Percentiles rank a stretch among this genome's conserved stretches.
phyloP scores from a whole-genome alignment of 2,888 invertebrate species.

The Macrophya annulata region DNA sequence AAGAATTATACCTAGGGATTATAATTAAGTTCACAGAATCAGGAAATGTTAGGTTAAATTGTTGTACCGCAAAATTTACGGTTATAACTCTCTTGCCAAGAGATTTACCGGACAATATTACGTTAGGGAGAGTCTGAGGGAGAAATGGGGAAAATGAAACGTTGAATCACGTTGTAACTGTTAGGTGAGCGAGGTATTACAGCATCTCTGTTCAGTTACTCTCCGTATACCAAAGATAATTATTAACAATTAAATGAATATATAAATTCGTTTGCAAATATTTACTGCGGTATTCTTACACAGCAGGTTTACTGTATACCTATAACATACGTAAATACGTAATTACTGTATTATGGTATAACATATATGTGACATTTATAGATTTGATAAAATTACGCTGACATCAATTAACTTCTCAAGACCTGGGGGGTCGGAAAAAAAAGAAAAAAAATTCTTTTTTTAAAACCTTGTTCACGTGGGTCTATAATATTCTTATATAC shows the following conservation, averaged over 20 bases:
- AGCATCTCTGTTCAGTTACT: not conserved
- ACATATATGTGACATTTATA: not conserved
- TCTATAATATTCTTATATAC: not conserved
- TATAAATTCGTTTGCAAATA: not conserved
- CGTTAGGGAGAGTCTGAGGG: not conserved
- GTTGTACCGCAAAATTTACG: conserved; percentile 46
- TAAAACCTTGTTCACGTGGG: not conserved
- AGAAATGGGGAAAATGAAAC: conserved; percentile 22
- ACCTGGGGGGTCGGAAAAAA: not conserved
- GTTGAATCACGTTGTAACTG: conserved; percentile 30
- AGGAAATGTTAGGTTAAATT: conserved; percentile 32
- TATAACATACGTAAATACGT: not conserved
- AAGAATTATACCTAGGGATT: conserved; percentile 19
- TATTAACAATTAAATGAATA: not conserved
- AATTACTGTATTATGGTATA: not conserved
- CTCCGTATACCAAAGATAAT: not conserved
- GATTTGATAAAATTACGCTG: not conserved
- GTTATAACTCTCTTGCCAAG: conserved; percentile 23
- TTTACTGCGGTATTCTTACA: not conserved
- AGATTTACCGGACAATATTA: conserved; percentile 40
- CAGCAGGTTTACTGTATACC: not conserved
- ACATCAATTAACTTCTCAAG: not conserved
- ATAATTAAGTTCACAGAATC: conserved; percentile 42
- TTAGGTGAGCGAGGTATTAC: not conserved
- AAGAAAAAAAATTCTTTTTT: not conserved